A percentile compares a stretch with the other conserved stretches of the same genome.
These are phyloP conservation scores for Casuarius casuarius DNA, from an alignment of 2,113 vertebrate species.

Conservation along the genomic window DNA sequence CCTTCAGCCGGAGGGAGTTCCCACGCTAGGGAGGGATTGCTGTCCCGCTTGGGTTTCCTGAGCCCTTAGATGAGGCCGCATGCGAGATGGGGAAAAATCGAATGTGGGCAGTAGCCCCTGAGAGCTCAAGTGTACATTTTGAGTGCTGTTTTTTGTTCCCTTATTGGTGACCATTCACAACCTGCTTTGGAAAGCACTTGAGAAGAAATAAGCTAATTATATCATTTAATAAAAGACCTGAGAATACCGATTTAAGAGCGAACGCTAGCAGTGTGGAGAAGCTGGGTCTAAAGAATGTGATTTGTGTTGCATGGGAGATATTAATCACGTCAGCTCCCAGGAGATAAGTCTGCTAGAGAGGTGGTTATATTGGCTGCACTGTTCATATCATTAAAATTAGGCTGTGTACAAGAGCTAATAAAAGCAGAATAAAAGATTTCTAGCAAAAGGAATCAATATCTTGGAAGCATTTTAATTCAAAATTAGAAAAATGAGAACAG, in stretches of 20 bases:
- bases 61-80: neutral
- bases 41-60: neutral
- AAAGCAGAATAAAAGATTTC: constrained; percentile 1
- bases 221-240: constrained; percentile 52
- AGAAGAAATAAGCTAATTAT: constrained; percentile 56
- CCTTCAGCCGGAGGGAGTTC: neutral
- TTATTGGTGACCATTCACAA: neutral
- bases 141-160: neutral
- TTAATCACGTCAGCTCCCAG: neutral
- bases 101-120: neutral
- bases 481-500: constrained; percentile 38
- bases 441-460: constrained; percentile 37
- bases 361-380: neutral
- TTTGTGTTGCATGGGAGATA: neutral
- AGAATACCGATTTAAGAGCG: neutral
- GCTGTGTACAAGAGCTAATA: neutral
- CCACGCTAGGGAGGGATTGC: neutral
- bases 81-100: constrained; percentile 14
- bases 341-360: neutral
- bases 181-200: constrained; percentile 17
- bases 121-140: neutral
- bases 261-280: neutral
- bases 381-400: neutral
- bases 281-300: constrained; percentile 34
- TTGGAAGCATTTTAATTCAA: constrained; percentile 35